Evolutionary conservation across 2,113 vertebrate species (phyloP).

Genomic region (Archilochus colubris): DNA sequence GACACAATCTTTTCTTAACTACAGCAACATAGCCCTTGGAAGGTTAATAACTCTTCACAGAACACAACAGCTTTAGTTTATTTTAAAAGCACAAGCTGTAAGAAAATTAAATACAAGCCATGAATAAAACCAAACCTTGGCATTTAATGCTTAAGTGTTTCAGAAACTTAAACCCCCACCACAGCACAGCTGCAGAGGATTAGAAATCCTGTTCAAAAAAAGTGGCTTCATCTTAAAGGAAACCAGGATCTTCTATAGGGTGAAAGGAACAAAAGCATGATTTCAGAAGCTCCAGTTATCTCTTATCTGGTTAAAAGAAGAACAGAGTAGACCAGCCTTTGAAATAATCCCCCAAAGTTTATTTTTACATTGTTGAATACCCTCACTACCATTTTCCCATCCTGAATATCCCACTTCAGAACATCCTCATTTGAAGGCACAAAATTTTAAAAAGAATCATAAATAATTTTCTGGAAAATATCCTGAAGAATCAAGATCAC

Average conservation of each 20-base stretch:
- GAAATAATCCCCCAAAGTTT: background rate
- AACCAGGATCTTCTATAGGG: background rate
- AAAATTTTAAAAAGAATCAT: background rate
- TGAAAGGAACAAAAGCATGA: background rate
- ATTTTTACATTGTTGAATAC: background rate
- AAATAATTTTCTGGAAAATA: background rate
- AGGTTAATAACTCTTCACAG: background rate
- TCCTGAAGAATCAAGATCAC: background rate
- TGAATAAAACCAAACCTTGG: background rate
- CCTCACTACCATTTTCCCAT: background rate
- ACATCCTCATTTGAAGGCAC: background rate
- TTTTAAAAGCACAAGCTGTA: background rate
- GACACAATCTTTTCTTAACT: background rate
- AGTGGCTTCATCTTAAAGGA: constrained; percentile 9
- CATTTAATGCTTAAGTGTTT: background rate
- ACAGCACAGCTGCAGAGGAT: background rate
- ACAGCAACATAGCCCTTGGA: background rate
- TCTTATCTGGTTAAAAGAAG: background rate
- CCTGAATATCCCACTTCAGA: background rate
- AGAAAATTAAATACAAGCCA: background rate
- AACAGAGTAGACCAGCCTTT: background rate
- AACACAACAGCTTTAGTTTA: background rate
- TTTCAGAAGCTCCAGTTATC: background rate
- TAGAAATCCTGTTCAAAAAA: constrained; percentile 16
- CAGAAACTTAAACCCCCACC: background rate